Evolutionary conservation across 35 echinoderm and acorn worm genomes (phyloP), one percentile per base, ranked within the genome.

Genomic region (Lytechinus pictus): DNA sequence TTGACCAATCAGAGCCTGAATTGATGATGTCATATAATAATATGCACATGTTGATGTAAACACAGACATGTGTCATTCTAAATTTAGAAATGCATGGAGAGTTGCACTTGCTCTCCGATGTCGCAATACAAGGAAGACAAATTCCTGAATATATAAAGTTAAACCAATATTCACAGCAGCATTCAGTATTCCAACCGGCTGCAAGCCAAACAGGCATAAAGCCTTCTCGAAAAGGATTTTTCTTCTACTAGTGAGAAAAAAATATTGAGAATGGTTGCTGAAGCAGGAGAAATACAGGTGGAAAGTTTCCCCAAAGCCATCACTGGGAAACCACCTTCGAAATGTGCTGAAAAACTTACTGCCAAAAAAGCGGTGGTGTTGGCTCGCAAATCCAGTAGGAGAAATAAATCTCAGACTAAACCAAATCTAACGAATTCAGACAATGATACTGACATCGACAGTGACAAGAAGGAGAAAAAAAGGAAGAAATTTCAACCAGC

Each of bases 401-500:
- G 66, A 24, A 7, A 16, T 79, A 79, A n/a, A 79, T 24, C 66
- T 79, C 66, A 5, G 6, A 7, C 14, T 24, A 79, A 24, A 24
- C 16, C 19, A 79, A 79, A 79, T 79, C 5, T 79, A 4, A 79
- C 19, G 66, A 79, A 12, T 93, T 6, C 90, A 88, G 44, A 33
- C 88, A 10, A 90, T 54, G 88, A 10, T 19, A 44, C 88, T 21
- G 52, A 6, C 29, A 44, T 44, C 33, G 33, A 44, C 33, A 44
- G 33, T 44, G 44, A 88, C 1, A 90, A 52, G 53, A 93, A 21
- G 3, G 21, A 21, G 11, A 93, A 93, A 24, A 57, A 57, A 55
- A 93, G 10, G 55, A 93, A 57, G 54, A 93, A 93, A 57, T 93
- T 55, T 93, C 3, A 10, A 55, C 92, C 92, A 27, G 92, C 92